These are phyloP conservation scores for Aphaenogaster rudis DNA, from an alignment of 1,140 invertebrate genomes.

Conservation along the genomic window DNA sequence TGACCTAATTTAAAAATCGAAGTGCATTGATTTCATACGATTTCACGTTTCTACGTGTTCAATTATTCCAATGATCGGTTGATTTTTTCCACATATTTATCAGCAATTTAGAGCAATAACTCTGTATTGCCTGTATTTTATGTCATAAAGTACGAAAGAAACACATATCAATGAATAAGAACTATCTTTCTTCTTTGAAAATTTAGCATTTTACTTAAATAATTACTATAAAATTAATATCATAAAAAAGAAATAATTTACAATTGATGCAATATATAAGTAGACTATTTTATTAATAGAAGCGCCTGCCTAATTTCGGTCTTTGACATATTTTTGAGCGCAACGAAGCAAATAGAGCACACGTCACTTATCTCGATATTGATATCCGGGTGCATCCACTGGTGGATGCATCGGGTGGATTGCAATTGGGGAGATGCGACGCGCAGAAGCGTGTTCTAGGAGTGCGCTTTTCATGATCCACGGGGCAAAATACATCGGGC, in stretches of 20 bases:
- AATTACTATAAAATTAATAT: not conserved
- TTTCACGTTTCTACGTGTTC: constrained; percentile 17
- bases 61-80: not conserved
- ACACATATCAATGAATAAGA: not conserved
- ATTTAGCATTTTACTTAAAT: constrained; percentile 4
- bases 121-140: not conserved
- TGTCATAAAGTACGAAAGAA: not conserved
- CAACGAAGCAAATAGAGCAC: not conserved
- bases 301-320: not conserved
- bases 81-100: not conserved
- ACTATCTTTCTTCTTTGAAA: not conserved
- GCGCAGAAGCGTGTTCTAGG: constrained; percentile 33
- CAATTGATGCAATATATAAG: not conserved
- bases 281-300: not conserved
- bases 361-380: constrained; percentile 36
- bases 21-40: constrained; percentile 50
- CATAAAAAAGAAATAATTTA: not conserved
- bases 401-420: constrained; percentile 28
- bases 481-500: not conserved
- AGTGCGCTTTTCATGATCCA: constrained; percentile 39
- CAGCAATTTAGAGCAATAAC: not conserved
- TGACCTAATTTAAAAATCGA: constrained; percentile 71
- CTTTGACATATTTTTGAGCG: constrained; percentile 13
- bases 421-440: constrained; percentile 45
- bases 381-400: constrained; percentile 10